phyloP scores from a whole-genome alignment of 2,797 vertebrate species.

The Thaleichthys pacificus region DNA sequence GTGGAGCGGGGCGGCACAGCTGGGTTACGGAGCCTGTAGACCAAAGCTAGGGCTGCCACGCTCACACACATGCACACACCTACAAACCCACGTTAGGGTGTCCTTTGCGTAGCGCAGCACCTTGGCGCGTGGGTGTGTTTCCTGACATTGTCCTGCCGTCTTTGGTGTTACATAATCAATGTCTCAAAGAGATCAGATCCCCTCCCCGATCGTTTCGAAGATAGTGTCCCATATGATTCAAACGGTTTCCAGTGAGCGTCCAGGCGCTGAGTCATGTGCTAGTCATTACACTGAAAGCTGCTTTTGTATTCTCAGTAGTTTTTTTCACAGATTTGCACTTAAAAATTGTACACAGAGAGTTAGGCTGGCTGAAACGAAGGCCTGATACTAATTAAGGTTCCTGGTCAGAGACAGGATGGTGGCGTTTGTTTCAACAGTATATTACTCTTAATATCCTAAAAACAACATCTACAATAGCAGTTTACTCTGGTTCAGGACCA shows the following conservation, averaged over 20 bases:
- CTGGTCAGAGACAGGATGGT: too few species aligned
- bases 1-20: background rate
- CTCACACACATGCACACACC: background rate
- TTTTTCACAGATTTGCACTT: background rate
- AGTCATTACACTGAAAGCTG: slow-evolving; percentile 11
- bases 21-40: background rate
- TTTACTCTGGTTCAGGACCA: too few species aligned
- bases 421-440: too few species aligned
- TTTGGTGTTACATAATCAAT: background rate
- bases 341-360: background rate
- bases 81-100: background rate
- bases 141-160: too few species aligned
- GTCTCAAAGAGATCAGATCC: background rate
- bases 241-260: background rate
- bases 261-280: slow-evolving; percentile 7
- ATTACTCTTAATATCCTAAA: too few species aligned
- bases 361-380: too few species aligned
- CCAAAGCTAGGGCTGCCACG: background rate
- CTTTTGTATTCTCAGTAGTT: background rate
- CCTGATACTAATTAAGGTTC: too few species aligned
- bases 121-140: background rate
- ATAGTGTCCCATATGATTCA: background rate
- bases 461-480: too few species aligned
- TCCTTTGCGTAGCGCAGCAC: too few species aligned
- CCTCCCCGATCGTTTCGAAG: background rate